Conservation (phyloP, 2,113 vertebrate species). For the Cygnus buccinator region DNA sequence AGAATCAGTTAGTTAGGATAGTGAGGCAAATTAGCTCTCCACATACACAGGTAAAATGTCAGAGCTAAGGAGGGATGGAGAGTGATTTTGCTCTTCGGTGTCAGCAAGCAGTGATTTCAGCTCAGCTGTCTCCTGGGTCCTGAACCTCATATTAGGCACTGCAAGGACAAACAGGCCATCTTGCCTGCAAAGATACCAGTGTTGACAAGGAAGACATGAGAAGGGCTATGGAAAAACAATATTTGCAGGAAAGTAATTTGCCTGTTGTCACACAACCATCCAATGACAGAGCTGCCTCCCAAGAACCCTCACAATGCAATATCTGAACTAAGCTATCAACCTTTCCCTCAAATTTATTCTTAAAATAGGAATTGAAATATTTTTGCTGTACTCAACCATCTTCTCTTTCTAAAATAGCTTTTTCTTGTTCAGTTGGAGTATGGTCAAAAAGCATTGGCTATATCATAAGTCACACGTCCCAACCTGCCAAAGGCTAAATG, state of each 20-base stretch:
- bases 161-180: not conserved
- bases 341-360: not conserved
- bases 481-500: not conserved
- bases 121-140: not conserved
- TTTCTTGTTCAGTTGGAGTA: not conserved
- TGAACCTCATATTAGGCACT: rapidly evolving
- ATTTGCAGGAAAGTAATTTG: not conserved
- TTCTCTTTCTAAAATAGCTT: not conserved
- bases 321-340: not conserved
- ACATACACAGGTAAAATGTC: not conserved
- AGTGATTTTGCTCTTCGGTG: rapidly evolving
- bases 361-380: no score
- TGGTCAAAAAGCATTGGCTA: not conserved
- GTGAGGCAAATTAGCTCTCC: not conserved
- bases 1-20: not conserved
- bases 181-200: not conserved
- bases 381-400: not conserved
- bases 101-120: not conserved
- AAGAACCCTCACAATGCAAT: not conserved
- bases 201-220: not conserved
- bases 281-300: not conserved
- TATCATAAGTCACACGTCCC: not conserved
- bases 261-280: not conserved
- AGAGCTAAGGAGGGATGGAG: not conserved
- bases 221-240: not conserved